These are phyloP conservation scores for Macropodus opercularis DNA, from an alignment of 2,797 vertebrate genomes.

Conservation along the genomic window DNA sequence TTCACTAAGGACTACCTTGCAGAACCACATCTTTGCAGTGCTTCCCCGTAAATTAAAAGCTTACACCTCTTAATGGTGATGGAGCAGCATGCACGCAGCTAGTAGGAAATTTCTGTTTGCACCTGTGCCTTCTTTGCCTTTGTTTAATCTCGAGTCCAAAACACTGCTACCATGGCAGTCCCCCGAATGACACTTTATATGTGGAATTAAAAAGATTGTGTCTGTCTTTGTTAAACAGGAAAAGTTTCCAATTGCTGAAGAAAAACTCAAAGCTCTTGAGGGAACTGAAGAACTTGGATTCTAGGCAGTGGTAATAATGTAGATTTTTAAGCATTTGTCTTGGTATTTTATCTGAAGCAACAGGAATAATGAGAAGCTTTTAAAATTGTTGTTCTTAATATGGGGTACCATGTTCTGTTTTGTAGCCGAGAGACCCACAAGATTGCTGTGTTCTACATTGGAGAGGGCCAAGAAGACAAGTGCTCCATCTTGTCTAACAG, in stretches of 20 bases:
- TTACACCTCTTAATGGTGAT: constrained; percentile 78
- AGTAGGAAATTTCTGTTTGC: constrained; percentile 64
- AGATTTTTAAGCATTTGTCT: constrained; percentile 23
- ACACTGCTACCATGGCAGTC: not conserved
- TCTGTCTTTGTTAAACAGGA: constrained; percentile 79
- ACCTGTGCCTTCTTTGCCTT: constrained; percentile 66
- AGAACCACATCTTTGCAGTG: constrained; percentile 65
- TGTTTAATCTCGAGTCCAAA: constrained; percentile 37
- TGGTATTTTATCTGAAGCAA: constrained; percentile 12
- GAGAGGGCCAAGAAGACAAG: constrained; percentile 98
- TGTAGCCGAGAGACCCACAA: constrained; percentile 96
- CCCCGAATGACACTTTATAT: constrained; percentile 4
- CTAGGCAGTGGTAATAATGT: constrained; percentile 91
- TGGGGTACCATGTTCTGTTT: constrained; percentile 17
- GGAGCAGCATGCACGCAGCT: constrained; percentile 52
- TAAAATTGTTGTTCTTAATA: constrained; percentile 22
- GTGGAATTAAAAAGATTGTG: constrained; percentile 4
- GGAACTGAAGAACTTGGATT: constrained; percentile 98
- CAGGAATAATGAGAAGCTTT: constrained; percentile 13
- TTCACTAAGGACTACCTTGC: constrained; percentile 65
- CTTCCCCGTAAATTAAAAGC: constrained; percentile 77
- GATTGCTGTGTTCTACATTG: constrained; percentile 97
- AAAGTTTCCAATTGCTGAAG: constrained; percentile 97
- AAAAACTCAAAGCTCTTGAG: constrained; percentile 97
- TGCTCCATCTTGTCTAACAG: constrained; percentile 94